Conservation (phyloP, 1,140 invertebrate genomes). For the Anastatus disparis region DNA sequence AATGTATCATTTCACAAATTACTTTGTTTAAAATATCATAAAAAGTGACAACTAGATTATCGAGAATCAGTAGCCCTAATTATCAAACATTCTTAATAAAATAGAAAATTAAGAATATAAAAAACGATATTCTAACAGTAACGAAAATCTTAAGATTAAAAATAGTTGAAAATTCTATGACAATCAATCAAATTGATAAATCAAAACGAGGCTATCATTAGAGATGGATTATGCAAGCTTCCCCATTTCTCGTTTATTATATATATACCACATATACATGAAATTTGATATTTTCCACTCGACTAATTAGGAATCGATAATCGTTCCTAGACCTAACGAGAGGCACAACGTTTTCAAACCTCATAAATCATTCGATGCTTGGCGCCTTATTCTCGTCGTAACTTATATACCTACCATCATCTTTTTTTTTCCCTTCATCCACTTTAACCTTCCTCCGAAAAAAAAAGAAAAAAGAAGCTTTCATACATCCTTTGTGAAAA, state of each 20-base stretch:
- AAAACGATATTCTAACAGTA: too few species aligned
- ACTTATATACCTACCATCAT: not conserved
- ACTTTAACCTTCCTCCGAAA: too few species aligned
- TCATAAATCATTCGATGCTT: conserved; percentile 28
- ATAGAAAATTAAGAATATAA: too few species aligned
- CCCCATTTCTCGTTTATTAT: too few species aligned
- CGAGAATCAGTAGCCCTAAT: too few species aligned
- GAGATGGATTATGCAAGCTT: conserved; percentile 10
- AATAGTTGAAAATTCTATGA: too few species aligned
- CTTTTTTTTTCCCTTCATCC: not conserved
- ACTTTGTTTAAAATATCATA: too few species aligned
- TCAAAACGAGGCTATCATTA: not conserved
- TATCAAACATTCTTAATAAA: too few species aligned
- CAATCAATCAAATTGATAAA: conserved; percentile 17
- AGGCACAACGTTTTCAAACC: too few species aligned
- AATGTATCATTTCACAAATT: too few species aligned
- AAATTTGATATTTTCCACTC: not conserved
- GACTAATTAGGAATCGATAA: conserved; percentile 34
- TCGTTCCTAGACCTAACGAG: conserved; percentile 17
- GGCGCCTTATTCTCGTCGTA: not conserved
- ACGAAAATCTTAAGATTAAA: too few species aligned
- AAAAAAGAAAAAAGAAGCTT: not conserved
- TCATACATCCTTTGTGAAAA: not conserved
- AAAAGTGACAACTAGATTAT: too few species aligned
- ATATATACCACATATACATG: not conserved